Percentiles rank a stretch among this genome's conserved stretches.
These are phyloP conservation scores for Sternotherus odoratus DNA, from an alignment of 2,797 vertebrate genomes.

Conservation along the genomic window DNA sequence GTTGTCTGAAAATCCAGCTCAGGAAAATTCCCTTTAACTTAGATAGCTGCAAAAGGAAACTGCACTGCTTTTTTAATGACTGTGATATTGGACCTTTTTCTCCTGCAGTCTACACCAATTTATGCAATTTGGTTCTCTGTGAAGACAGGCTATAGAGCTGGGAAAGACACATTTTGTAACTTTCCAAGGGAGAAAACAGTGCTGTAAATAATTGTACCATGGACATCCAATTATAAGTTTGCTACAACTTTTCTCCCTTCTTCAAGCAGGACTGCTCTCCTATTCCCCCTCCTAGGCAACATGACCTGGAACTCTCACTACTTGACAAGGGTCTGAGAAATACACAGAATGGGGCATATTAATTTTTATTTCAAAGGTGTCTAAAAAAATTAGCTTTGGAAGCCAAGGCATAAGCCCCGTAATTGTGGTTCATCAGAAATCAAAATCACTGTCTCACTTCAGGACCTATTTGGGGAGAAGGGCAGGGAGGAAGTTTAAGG, in stretches of 20 bases:
- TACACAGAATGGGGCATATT: background rate
- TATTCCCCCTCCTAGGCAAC: too few relatives aligned
- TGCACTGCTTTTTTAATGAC: background rate
- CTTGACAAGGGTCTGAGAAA: too few relatives aligned
- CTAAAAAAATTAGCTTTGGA: background rate
- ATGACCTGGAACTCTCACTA: too few relatives aligned
- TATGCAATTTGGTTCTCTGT: background rate
- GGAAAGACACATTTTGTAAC: background rate
- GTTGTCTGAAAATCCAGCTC: background rate
- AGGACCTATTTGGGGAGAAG: background rate
- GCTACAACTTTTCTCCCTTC: too few relatives aligned
- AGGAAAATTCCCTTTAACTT: background rate
- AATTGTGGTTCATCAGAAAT: background rate
- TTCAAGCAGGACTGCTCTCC: too few relatives aligned
- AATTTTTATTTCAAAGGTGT: background rate
- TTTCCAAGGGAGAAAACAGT: background rate
- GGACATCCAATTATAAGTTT: background rate
- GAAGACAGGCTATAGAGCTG: background rate
- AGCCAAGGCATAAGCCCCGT: background rate
- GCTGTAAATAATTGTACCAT: background rate
- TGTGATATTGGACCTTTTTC: background rate
- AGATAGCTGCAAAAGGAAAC: background rate
- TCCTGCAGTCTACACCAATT: background rate
- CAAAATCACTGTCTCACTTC: background rate
- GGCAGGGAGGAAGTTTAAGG: too few relatives aligned